Evolutionary conservation across 2,888 invertebrate genomes (phyloP), one percentile per base, ranked within the genome.

Genomic region (Amaurobius ferox): DNA sequence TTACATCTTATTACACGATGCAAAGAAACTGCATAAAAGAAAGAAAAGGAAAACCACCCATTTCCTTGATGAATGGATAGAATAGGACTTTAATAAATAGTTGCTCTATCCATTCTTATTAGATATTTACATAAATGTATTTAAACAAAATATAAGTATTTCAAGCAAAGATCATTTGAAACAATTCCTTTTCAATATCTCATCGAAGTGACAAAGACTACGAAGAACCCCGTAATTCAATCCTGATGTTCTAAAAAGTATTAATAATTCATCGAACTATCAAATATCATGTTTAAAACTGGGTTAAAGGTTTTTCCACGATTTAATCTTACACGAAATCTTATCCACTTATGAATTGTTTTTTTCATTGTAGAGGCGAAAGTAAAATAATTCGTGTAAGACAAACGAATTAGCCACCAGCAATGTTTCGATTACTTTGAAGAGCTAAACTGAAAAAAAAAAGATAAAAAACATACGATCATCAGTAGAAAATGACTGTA

Each of bases 251-350:
- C 23, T 23, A 55, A 55, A 55, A 23, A 23, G 23, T 55, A 55
- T 55, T 55, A 55, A 55, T 55, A 55, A 55, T 55, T 55, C 55
- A 55, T 23, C 55, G 55, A 55, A 55, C 55, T 55, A 55, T 55
- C 55, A 55, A 55, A 55, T 55, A 55, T 23, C 55, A 3, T 55
- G 55, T 55, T 55, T 23, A 55, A 55, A 55, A 55, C 55, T 55
- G 23, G 55, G 55, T 55, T 55, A 55, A 55, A 55, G 55, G 55
- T 55, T 55, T n/a, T n/a, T 55, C 16, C 55, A 55, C 55, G 55
- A 55, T 55, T 55, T 23, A 55, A 23, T 55, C 55, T 16, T 55
- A 55, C 55, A 55, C 23, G 55, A 55, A 23, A 55, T 3, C 23
- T 23, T 23, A 23, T 23, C 1, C 55, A 55, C 23, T 55, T 55